phyloP scores from a whole-genome alignment of 1,140 invertebrate genomes.

The Seison nebaliae region DNA sequence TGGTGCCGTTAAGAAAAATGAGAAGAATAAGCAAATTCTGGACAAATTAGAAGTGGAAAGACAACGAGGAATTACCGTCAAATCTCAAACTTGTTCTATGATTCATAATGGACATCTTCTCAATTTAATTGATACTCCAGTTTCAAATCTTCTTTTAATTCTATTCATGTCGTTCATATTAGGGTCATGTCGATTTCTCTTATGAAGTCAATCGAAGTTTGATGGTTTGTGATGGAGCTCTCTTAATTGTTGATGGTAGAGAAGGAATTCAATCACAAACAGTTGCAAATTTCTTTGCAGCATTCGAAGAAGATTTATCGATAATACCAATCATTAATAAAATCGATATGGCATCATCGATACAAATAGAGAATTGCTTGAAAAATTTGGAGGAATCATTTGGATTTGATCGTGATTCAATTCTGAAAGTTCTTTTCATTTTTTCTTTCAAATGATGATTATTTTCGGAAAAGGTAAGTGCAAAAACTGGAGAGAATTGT shows the following conservation, averaged over 20 bases:
- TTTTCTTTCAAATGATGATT: no score
- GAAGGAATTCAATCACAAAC: constrained; percentile 79
- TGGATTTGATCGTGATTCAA: constrained; percentile 43
- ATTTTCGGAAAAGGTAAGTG: no score
- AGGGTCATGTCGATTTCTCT: constrained; percentile 85
- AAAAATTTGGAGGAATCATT: constrained; percentile 56
- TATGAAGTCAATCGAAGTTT: constrained; percentile 66
- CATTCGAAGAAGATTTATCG: constrained; percentile 47
- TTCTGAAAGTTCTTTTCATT: constrained; percentile 33
- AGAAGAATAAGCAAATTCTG: constrained; percentile 44
- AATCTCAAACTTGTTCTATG: constrained; percentile 76
- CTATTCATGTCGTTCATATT: constrained; percentile 4
- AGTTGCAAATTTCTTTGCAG: constrained; percentile 76
- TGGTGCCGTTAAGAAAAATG: constrained; percentile 28
- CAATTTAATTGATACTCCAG: constrained; percentile 83
- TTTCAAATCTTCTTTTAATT: constrained; percentile 16
- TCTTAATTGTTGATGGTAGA: constrained; percentile 71
- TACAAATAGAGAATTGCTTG: constrained; percentile 49
- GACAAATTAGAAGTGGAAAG: constrained; percentile 65
- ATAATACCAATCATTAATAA: constrained; percentile 86
- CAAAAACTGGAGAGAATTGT: constrained; percentile 49
- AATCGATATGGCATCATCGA: constrained; percentile 69
- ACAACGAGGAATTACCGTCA: constrained; percentile 79
- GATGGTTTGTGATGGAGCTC: constrained; percentile 67
- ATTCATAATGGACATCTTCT: constrained; percentile 55